Base-by-base conservation (phyloP, 2,888 invertebrate species). In the Lysandra coridon region DNA sequence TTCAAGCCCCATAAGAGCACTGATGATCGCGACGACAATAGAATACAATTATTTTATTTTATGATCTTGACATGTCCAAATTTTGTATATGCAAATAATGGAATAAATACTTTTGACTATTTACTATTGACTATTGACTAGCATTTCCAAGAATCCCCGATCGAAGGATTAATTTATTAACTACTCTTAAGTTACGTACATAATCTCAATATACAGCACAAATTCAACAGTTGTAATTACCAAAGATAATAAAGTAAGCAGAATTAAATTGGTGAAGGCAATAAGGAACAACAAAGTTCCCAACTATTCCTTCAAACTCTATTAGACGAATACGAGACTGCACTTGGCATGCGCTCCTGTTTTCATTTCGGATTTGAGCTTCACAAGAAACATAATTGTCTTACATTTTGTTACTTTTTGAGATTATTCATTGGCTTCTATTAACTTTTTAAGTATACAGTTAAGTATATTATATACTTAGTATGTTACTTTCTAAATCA, bases 341-440 rank as follows among this genome's bases (percentile, higher is more conserved):
- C 82, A 83, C 80, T 83, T 82, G 82, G 83, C 83, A 83, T 82
- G 83, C 81, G 82, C 81, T 82, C 79, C 81, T 81, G 82, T 82
- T 83, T 82, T 82, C 83, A 83, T 83, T 82, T 83, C 81, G 82
- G 82, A 83, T 84, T 83, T 82, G 53, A 80, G 80, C 78, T 82
- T 81, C 80, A 82, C 80, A 81, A 82, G 80, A 80, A 81, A 81
- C 82, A 81, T 82, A 82, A 81, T 81, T 80, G 81, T 82, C 80
- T 81, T 82, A 81, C 80, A 81, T 80, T 82, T 80, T 79, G 60
- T 79, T 33, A 57, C 44, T 49, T 75, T 53, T 76, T 30, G 33
- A 53, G 76, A 76, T 76, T 14, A 69, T 69, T 14, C 69, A 33
- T 69, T 37, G 69, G 14, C 33, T 37, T 17, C 14, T 69, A 37